Percentiles rank a stretch among this genome's conserved stretches.
phyloP scores from a whole-genome alignment of 2,113 vertebrate genomes.

The Chlorodrepanis virens region DNA sequence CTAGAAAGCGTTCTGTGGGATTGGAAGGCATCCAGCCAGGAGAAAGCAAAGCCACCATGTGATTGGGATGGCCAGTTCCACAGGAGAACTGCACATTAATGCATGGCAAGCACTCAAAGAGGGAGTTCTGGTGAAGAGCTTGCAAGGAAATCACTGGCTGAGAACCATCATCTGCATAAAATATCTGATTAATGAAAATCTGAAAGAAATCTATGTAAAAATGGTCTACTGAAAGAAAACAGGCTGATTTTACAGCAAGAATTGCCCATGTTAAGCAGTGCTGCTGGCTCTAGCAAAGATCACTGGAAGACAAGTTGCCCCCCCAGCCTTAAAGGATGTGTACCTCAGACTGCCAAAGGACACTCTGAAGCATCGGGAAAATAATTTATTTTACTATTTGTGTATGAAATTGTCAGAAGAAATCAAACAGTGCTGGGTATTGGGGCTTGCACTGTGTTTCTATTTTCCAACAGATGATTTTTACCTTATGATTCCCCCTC shows the following conservation, averaged over 20 bases:
- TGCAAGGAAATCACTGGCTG: neutral
- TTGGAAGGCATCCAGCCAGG: slow-evolving; percentile 29
- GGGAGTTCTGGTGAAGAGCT: neutral
- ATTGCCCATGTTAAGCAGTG: neutral
- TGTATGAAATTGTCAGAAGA: neutral
- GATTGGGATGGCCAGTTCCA: slow-evolving; percentile 1
- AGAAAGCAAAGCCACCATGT: slow-evolving; percentile 16
- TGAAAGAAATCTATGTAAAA: neutral
- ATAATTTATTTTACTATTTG: neutral
- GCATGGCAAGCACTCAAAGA: neutral
- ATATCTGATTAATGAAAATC: neutral
- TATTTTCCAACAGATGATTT: neutral
- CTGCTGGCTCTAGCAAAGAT: neutral
- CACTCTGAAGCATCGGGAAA: neutral
- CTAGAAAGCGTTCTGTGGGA: slow-evolving; percentile 56
- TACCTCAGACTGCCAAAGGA: neutral
- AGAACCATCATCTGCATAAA: neutral
- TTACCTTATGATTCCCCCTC: neutral
- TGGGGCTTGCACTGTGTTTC: neutral
- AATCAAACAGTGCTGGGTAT: neutral
- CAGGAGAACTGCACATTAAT: neutral
- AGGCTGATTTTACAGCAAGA: neutral
- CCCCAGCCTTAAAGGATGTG: neutral
- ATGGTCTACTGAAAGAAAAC: neutral
- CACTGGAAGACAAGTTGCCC: neutral